A percentile compares a stretch with the other conserved stretches of the same genome.
These are phyloP conservation scores for Florisuga fusca DNA, from an alignment of 2,797 vertebrate genomes.

Conservation along the genomic window DNA sequence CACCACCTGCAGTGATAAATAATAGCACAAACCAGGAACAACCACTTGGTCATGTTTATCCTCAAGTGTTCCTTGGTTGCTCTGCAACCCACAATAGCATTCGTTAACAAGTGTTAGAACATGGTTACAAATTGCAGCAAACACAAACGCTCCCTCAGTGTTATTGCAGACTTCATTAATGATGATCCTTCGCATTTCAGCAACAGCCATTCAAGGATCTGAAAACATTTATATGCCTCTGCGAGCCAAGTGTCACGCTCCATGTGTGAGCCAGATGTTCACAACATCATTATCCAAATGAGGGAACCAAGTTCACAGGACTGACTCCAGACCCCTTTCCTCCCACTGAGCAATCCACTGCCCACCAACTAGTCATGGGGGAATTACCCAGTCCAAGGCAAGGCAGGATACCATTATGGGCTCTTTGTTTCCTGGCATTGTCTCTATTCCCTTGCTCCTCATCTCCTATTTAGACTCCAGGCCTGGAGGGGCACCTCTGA, in stretches of 20 bases:
- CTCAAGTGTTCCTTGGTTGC: constrained; percentile 38
- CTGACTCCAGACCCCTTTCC: constrained; percentile 64
- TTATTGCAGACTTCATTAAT: constrained; percentile 66
- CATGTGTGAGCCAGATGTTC: constrained; percentile 71
- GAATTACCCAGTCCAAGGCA: constrained; percentile 54
- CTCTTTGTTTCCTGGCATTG: constrained; percentile 54
- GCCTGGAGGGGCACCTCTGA: constrained; percentile 25
- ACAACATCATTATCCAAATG: constrained; percentile 33
- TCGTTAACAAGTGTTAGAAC: constrained; percentile 62
- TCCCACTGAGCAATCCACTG: constrained; percentile 51
- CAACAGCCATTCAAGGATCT: constrained; percentile 62
- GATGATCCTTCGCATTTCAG: constrained; percentile 69
- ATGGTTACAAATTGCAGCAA: constrained; percentile 65
- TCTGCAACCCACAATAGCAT: constrained; percentile 48
- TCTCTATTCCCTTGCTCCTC: constrained; percentile 22
- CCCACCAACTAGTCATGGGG: constrained; percentile 53
- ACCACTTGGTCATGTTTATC: constrained; percentile 33
- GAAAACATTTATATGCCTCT: constrained; percentile 62
- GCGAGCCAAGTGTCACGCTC: constrained; percentile 53
- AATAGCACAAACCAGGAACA: constrained; percentile 34
- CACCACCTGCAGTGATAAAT: constrained; percentile 68
- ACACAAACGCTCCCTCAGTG: constrained; percentile 55
- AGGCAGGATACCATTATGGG: constrained; percentile 50
- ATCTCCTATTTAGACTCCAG: not conserved
- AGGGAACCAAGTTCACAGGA: constrained; percentile 43